Conservation (phyloP, 2,797 vertebrate genomes). For the Sebastes oblongus region DNA sequence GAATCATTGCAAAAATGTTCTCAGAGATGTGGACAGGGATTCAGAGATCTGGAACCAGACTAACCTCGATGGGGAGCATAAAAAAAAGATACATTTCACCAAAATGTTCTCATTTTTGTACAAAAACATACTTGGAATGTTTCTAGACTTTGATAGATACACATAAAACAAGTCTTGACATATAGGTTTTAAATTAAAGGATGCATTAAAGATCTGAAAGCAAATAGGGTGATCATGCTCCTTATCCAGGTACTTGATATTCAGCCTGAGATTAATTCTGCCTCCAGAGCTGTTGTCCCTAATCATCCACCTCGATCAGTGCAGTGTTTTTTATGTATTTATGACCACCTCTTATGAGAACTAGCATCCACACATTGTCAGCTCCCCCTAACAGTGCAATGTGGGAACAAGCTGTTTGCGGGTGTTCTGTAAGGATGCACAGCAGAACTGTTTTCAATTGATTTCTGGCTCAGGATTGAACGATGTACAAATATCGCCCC, state of each 20-base stretch:
- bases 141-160: neutral
- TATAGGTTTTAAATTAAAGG: neutral
- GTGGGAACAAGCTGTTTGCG: neutral
- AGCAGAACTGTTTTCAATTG: conserved; percentile 48
- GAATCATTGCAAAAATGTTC: neutral
- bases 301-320: neutral
- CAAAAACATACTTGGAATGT: neutral
- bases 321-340: neutral
- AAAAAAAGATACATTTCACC: neutral
- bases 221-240: neutral
- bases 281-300: neutral
- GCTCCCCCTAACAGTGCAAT: neutral
- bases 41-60: neutral
- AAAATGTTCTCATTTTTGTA: neutral
- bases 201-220: neutral
- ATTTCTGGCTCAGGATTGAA: conserved; percentile 53
- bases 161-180: neutral
- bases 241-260: neutral
- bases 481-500: conserved; percentile 38
- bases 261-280: neutral
- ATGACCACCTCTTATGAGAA: neutral
- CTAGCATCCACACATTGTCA: neutral
- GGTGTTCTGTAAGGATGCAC: conserved; percentile 16
- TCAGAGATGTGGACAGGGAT: neutral
- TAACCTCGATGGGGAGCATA: neutral